Conservation (phyloP, 2,797 vertebrate species). For the Chelon auratus region DNA sequence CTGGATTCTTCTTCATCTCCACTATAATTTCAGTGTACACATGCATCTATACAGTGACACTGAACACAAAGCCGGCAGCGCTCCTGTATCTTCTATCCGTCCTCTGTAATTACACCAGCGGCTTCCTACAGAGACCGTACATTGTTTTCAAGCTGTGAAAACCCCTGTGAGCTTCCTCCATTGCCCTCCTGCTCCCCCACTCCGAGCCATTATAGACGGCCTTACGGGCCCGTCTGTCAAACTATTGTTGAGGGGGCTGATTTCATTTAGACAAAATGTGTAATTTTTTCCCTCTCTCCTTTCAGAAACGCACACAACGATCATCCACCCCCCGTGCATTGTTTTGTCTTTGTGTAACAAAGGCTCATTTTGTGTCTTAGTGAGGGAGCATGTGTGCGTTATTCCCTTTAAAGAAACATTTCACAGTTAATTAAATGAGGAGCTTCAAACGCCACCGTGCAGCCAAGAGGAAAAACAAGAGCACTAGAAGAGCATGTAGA, state of each 20-base stretch:
- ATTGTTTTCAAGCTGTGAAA: constrained; percentile 52
- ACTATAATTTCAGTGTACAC: background rate
- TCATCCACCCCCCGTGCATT: constrained; percentile 41
- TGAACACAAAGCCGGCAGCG: constrained; percentile 11
- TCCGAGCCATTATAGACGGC: constrained; percentile 41
- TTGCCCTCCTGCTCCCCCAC: constrained; percentile 14
- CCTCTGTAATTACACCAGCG: constrained; percentile 60
- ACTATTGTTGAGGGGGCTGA: constrained; percentile 60
- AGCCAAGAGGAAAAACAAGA: constrained; percentile 39
- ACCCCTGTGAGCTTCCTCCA: constrained; percentile 20
- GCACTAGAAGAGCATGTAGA: constrained; percentile 32
- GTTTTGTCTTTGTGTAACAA: constrained; percentile 70
- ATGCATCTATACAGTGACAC: background rate
- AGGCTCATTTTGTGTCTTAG: constrained; percentile 41
- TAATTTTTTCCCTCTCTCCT: constrained; percentile 31
- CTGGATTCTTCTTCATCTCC: background rate
- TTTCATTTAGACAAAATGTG: constrained; percentile 62
- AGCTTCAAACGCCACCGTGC: constrained; percentile 54
- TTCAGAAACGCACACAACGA: constrained; percentile 50
- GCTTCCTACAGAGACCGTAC: constrained; percentile 21
- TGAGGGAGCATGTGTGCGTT: constrained; percentile 26
- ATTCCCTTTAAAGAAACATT: constrained; percentile 55
- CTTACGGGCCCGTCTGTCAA: constrained; percentile 59
- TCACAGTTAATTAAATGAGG: constrained; percentile 79
- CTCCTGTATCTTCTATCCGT: constrained; percentile 35